Evolutionary conservation across 2,113 vertebrate species (phyloP), one percentile per base, ranked within the genome.

Genomic region (Cacatua alba): DNA sequence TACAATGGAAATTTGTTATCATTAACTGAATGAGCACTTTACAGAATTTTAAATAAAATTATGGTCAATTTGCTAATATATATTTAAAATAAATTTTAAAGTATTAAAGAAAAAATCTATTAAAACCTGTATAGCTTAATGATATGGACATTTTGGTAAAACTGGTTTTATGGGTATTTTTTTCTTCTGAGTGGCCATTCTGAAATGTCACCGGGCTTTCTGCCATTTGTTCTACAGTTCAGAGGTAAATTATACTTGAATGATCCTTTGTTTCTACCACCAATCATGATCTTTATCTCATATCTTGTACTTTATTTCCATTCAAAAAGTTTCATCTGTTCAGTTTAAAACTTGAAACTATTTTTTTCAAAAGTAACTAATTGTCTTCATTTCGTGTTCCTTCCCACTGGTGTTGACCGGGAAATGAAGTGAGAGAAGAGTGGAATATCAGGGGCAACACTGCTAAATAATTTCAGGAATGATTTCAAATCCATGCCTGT

Each of bases 191-290:
- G 72, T 97, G 88, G 82, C 51, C 72, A 77, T 78, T 93, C 69
- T 92, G 83, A 97, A 97, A 93, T 75, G 59, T 65, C 37, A 88
- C 71, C 74, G 65, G 64, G 57, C 46, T 96, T 95, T 79, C 78
- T 95, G 79, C 16, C 29, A 64, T 91, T 96, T 72, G 23, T 86
- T 97, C 77, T 91, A 57, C 65, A 80, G 82, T 90, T 96, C 52
- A 89, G 72, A 97, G 80, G 55, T 71, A 90, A 95, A 96, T 96
- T 82, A 93, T 95, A 97, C 91, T 92, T 98, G 96, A 97, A 92
- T 81, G 79, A 95, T 90, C 43, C 49, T 96, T 70, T 95, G 39
- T 91, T 97, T 86, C 68, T 60, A 86, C 29, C 55, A 79, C 25
- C 19, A 41, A 37, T 72, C 29, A 3, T 75, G 68, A 77, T 48